Evolutionary conservation across 2,888 invertebrate species (phyloP).

Genomic region (Steromphala cineraria): DNA sequence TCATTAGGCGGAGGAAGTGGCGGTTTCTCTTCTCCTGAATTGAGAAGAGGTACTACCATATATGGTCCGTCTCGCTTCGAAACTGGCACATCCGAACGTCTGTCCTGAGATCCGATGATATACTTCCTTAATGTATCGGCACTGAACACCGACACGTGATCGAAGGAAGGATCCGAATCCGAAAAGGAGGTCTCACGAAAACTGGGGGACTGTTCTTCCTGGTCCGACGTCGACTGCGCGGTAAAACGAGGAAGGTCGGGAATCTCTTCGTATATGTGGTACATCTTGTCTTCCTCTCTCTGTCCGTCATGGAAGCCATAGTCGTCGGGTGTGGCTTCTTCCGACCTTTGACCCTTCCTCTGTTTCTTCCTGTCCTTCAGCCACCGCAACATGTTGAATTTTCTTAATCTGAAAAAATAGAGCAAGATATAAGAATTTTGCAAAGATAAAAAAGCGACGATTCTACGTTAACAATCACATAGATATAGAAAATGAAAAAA

Average conservation of each 20-base stretch:
- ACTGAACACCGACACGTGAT: neutral
- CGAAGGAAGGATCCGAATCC: neutral
- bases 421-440: neutral
- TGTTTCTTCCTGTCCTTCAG: conserved; percentile 40
- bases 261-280: conserved; percentile 47
- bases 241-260: conserved; percentile 31
- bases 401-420: neutral
- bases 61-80: conserved; percentile 25
- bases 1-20: neutral
- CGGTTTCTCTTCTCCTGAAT: neutral
- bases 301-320: conserved; percentile 7
- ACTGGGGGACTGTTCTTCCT: neutral
- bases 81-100: neutral
- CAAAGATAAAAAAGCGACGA: too few relatives aligned
- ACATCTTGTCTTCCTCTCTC: conserved; percentile 35
- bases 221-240: neutral
- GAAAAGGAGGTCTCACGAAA: neutral
- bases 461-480: too few relatives aligned
- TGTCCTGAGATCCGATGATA: neutral
- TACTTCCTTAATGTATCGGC: neutral
- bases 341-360: conserved; percentile 17
- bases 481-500: too few relatives aligned
- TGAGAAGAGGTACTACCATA: conserved; percentile 37
- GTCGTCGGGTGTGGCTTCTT: conserved; percentile 23
- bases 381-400: conserved; percentile 42